phyloP scores from a whole-genome alignment of 2,797 vertebrate genomes.

The Pangasius djambal region DNA sequence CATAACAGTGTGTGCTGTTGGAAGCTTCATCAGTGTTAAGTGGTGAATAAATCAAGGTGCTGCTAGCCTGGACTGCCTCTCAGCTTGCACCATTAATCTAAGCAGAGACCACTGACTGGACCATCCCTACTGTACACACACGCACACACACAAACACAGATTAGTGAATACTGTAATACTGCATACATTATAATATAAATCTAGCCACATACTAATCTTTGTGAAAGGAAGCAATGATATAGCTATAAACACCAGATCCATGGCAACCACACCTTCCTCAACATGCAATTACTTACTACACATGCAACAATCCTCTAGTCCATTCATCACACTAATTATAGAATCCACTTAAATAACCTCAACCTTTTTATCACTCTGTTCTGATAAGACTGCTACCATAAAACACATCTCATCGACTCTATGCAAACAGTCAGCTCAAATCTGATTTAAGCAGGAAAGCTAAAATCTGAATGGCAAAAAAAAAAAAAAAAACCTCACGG shows the following conservation, averaged over 20 bases:
- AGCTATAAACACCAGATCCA: constrained; percentile 42
- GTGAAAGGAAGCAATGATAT: constrained; percentile 40
- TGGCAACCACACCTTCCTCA: constrained; percentile 47
- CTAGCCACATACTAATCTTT: constrained; percentile 24
- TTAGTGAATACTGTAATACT: constrained; percentile 13
- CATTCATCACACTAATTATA: constrained; percentile 44
- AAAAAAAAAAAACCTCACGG: background rate
- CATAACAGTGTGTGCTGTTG: constrained; percentile 85
- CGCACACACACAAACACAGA: constrained; percentile 23
- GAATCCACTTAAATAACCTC: constrained; percentile 31
- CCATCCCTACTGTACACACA: constrained; percentile 46
- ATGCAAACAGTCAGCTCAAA: background rate
- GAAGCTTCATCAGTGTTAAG: constrained; percentile 97
- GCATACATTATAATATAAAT: constrained; percentile 8
- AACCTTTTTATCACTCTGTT: constrained; percentile 15
- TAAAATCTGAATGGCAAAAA: background rate
- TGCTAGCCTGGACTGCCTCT: constrained; percentile 79
- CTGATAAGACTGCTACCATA: background rate
- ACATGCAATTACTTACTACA: constrained; percentile 30
- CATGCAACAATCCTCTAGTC: constrained; percentile 24
- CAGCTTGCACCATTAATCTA: constrained; percentile 80
- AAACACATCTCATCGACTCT: background rate
- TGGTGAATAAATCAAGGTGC: constrained; percentile 95
- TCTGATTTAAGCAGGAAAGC: background rate
- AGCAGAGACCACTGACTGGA: constrained; percentile 42